Evolutionary conservation across 2,888 invertebrate species (phyloP).

Genomic region (Ophion costatus): DNA sequence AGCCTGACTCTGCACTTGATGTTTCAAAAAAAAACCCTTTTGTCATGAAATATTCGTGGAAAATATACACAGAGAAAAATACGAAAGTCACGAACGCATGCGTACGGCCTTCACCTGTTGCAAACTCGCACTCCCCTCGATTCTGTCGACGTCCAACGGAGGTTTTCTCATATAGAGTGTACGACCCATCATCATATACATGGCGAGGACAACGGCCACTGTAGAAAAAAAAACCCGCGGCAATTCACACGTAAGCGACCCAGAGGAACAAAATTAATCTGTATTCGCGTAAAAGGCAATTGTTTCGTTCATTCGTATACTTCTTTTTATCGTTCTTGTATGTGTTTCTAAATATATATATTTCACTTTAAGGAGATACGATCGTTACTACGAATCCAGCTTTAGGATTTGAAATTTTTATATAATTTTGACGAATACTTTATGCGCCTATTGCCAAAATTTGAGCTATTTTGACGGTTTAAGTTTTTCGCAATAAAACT

Average conservation of each 20-base stretch:
- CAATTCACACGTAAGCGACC: background rate
- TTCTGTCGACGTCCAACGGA: slow-evolving; percentile 87
- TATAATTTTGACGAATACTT: too few species aligned
- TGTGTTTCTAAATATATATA: background rate
- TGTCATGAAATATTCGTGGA: background rate
- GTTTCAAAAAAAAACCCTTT: too few species aligned
- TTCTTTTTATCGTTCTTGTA: background rate
- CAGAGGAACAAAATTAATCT: background rate
- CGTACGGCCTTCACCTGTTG: slow-evolving; percentile 85
- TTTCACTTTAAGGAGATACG: background rate
- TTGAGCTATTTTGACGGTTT: too few species aligned
- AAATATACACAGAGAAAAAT: background rate
- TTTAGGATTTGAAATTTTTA: too few species aligned
- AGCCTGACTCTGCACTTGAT: too few species aligned
- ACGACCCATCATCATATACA: slow-evolving; percentile 89
- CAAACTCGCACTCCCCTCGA: slow-evolving; percentile 87
- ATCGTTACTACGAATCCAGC: too few species aligned
- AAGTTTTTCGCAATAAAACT: too few species aligned
- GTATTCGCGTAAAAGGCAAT: too few species aligned
- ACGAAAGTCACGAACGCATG: too few species aligned
- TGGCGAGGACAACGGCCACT: slow-evolving; percentile 88
- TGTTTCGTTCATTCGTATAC: too few species aligned
- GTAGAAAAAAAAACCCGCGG: slow-evolving; percentile 69
- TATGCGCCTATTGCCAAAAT: too few species aligned
- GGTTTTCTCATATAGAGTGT: slow-evolving; percentile 89